phyloP scores from a whole-genome alignment of 2,797 vertebrate genomes.

The Chiloscyllium punctatum region DNA sequence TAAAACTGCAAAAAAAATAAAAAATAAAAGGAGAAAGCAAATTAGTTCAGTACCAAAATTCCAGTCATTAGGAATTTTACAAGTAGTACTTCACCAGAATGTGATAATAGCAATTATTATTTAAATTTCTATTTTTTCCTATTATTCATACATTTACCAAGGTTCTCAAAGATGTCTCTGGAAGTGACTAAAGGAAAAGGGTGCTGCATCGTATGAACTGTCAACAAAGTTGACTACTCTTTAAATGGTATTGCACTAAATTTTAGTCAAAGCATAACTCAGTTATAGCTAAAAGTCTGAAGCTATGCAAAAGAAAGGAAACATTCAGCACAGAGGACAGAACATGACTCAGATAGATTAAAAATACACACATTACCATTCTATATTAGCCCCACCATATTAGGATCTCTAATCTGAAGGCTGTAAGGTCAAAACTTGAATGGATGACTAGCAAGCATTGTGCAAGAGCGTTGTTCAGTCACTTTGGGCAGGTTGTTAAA shows the following conservation, averaged over 20 bases:
- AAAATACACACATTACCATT: not conserved
- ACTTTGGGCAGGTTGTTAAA: not conserved
- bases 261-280: not conserved
- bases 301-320: not conserved
- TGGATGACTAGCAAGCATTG: not conserved
- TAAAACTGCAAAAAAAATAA: not conserved
- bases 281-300: not conserved
- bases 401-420: not conserved
- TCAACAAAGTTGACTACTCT: not conserved
- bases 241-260: not conserved
- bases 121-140: not conserved
- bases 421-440: not conserved
- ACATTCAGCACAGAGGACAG: not conserved
- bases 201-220: not conserved
- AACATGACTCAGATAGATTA: not conserved
- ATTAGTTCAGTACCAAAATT: not conserved
- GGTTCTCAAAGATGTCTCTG: not conserved
- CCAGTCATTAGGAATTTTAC: not conserved
- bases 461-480: not conserved
- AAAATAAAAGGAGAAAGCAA: not conserved
- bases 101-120: too few relatives aligned
- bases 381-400: not conserved
- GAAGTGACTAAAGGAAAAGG: not conserved
- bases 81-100: not conserved
- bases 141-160: not conserved